A percentile compares a stretch with the other conserved stretches of the same genome.
These are phyloP conservation scores for Papilio xuthus DNA, from an alignment of 1,140 invertebrate genomes.

Conservation along the genomic window DNA sequence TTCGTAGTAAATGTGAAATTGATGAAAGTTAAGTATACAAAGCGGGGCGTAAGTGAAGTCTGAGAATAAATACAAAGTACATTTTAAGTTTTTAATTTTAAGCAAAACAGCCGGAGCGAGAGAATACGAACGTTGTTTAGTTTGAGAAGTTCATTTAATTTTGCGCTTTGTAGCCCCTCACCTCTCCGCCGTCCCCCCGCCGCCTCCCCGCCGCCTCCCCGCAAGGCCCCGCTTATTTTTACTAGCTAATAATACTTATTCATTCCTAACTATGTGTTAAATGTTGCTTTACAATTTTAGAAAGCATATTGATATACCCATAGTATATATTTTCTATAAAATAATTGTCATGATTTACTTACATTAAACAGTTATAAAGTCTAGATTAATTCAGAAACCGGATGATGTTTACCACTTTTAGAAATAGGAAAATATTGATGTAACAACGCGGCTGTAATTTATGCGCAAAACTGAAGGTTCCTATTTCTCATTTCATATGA, in stretches of 20 bases:
- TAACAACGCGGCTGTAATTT: neutral
- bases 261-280: neutral
- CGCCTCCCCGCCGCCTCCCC: too few relatives aligned
- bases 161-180: slow-evolving; percentile 8
- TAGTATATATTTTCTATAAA: neutral
- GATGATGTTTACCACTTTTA: neutral
- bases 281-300: neutral
- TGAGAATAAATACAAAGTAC: slow-evolving; percentile 14
- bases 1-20: neutral
- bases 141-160: slow-evolving; percentile 32
- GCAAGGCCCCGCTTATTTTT: neutral
- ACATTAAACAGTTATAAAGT: neutral
- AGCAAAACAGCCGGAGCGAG: slow-evolving; percentile 28
- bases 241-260: neutral
- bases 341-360: neutral
- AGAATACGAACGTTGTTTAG: slow-evolving; percentile 34
- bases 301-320: neutral
- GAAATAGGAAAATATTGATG: neutral
- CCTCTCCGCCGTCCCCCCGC: neutral
- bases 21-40: slow-evolving; percentile 15
- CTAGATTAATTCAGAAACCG: neutral
- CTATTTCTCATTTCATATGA: neutral
- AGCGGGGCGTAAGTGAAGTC: slow-evolving; percentile 1
- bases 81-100: slow-evolving; percentile 32
- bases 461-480: too few relatives aligned